Conservation (phyloP, 2,797 vertebrate species). For the Crocidura indochinensis region DNA sequence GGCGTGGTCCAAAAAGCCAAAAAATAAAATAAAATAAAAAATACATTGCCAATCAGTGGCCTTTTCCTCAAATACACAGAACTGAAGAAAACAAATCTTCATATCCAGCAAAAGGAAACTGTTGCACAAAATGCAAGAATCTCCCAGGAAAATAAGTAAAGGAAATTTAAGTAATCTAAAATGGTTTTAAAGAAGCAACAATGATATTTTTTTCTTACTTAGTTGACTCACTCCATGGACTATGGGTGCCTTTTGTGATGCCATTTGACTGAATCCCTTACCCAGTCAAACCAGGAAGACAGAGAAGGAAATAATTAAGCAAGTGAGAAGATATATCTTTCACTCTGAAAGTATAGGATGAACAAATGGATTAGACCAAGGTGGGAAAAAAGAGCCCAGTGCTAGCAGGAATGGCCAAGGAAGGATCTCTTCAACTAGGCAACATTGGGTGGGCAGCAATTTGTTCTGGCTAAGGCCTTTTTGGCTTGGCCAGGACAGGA, state of each 20-base stretch:
- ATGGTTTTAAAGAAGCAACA: constrained; percentile 65
- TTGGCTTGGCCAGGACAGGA: constrained; percentile 79
- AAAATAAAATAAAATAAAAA: no score
- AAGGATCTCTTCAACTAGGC: constrained; percentile 72
- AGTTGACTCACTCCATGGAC: constrained; percentile 57
- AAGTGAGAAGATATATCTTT: constrained; percentile 71
- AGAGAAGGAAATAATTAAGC: background rate
- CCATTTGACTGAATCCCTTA: constrained; percentile 76
- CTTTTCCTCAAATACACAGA: constrained; percentile 3
- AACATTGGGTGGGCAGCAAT: constrained; percentile 75
- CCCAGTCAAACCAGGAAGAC: constrained; percentile 64
- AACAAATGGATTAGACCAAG: constrained; percentile 84
- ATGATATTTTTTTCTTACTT: constrained; percentile 71
- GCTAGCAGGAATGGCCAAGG: constrained; percentile 65
- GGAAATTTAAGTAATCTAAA: constrained; percentile 77
- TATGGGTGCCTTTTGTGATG: constrained; percentile 75
- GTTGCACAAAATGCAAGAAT: background rate
- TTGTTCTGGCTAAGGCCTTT: constrained; percentile 73
- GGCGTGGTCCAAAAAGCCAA: no score
- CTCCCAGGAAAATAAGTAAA: constrained; percentile 45
- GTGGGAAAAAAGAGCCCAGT: constrained; percentile 69
- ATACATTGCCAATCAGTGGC: background rate
- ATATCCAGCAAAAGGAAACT: constrained; percentile 27
- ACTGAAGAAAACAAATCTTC: background rate
- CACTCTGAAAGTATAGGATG: constrained; percentile 81